Evolutionary conservation across 1,140 invertebrate genomes (phyloP).

Genomic region (Drosophila ogumai): DNA sequence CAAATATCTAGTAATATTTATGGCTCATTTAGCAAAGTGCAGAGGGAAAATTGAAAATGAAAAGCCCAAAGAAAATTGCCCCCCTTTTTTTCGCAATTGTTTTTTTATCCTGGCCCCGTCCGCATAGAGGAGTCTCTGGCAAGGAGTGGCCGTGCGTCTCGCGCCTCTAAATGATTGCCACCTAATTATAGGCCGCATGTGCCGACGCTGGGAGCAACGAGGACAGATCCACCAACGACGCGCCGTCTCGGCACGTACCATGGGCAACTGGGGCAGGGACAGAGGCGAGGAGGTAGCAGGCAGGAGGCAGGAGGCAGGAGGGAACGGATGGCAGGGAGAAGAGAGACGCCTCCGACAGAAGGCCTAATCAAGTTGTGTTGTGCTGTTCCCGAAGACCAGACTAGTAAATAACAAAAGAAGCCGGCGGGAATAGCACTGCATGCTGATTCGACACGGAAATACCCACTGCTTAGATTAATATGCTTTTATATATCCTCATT

Average conservation of each 20-base stretch:
- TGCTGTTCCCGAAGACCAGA: conserved; percentile 29
- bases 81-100: conserved; percentile 8
- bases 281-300: background rate
- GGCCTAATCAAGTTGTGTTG: conserved; percentile 49
- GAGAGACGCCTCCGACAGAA: conserved; percentile 35
- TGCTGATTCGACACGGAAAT: conserved; percentile 18
- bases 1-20: conserved; percentile 52
- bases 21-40: conserved; percentile 52
- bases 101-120: conserved; percentile 23
- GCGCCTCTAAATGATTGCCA: conserved; percentile 57
- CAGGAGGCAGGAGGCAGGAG: background rate
- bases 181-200: conserved; percentile 58
- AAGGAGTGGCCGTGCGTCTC: conserved; percentile 48
- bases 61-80: conserved; percentile 46
- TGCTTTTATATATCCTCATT: conserved; percentile 6
- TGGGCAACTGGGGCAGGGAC: conserved; percentile 23
- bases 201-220: conserved; percentile 50
- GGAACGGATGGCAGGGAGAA: background rate
- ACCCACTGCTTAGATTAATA: conserved; percentile 14
- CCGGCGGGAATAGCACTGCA: background rate
- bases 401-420: conserved; percentile 42
- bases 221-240: conserved; percentile 33
- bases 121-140: conserved; percentile 15
- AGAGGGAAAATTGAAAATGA: conserved; percentile 48
- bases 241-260: conserved; percentile 44